Evolutionary conservation across 2,797 vertebrate species (phyloP), one percentile per base, ranked within the genome.

Genomic region (Diceros bicornis): DNA sequence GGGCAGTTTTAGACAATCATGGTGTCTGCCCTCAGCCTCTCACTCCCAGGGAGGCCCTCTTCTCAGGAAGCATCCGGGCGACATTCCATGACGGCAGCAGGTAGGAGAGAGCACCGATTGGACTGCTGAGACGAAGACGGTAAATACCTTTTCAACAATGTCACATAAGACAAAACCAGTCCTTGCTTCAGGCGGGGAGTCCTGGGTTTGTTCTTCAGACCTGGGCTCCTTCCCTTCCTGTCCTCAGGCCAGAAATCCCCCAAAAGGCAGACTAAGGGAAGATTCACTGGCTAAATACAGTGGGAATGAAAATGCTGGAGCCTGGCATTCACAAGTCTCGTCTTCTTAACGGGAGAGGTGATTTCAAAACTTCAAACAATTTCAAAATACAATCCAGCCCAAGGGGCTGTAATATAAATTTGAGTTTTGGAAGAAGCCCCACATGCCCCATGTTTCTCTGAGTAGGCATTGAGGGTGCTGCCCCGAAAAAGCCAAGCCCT

Each of bases 41-140:
- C 29, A 11, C 62, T 41, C 29, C 27, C n/a, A 5, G 6, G 18
- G 37, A 59, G 50, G 64, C 11, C 27, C 8, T 32, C 68, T 55
- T 59, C 29, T 57, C 41, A 8, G 17, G 21, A 29, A 34, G 32
- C 90, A 23, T 10, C 13, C 0, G 14, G 69, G 61, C 7, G 20
- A 29, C 10, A 14, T 5, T 29, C 34, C 2, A 0, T 0, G 29
- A 34, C 0, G 2, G 25, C 10, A 2, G 34, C 77, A 16, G 64
- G 23, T 0, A 14, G 62, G 41, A 52, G 55, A 55, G 14, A 59
- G 5, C 17, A 23, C 2, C 9, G 50, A 52, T 50, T 52, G 21
- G 11, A 29, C 29, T 0, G 4, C 9, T 0, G 4, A 14, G 8
- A 23, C 61, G 27, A 71, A 50, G 77, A 62, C 2, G 1, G 16